phyloP scores from a whole-genome alignment of 2,113 vertebrate species.

The Elephantulus edwardii region DNA sequence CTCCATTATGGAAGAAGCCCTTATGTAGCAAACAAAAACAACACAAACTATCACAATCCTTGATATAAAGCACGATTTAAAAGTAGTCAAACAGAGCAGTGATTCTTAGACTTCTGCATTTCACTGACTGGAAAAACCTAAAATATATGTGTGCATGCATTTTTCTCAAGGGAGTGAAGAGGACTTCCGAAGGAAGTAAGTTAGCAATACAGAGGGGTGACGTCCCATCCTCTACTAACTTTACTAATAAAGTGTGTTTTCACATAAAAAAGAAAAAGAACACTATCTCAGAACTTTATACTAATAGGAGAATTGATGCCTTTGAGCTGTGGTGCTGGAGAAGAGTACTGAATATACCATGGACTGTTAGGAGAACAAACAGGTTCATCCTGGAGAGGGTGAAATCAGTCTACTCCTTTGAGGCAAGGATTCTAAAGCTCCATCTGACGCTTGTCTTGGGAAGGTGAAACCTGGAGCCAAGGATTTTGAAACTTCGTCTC shows the following conservation, averaged over 20 bases:
- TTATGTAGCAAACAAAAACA: neutral
- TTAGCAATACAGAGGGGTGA: neutral
- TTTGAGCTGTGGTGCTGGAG: too few relatives aligned
- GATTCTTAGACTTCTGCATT: neutral
- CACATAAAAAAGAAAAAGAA: neutral
- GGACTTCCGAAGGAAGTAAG: neutral
- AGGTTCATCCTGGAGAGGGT: too few relatives aligned
- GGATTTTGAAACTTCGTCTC: too few relatives aligned
- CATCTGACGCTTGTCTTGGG: too few relatives aligned
- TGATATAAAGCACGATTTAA: neutral
- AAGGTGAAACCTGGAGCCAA: too few relatives aligned
- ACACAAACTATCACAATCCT: slow-evolving; percentile 2
- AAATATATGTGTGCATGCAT: neutral
- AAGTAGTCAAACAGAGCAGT: neutral
- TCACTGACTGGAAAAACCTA: neutral
- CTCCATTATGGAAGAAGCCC: accelerated
- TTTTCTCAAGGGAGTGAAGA: neutral
- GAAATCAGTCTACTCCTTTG: too few relatives aligned
- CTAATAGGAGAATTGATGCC: too few relatives aligned
- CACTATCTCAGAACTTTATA: neutral
- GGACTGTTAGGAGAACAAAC: too few relatives aligned
- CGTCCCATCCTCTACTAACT: neutral
- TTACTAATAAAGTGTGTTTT: neutral
- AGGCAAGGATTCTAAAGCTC: too few relatives aligned
- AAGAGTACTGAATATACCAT: too few relatives aligned